These are phyloP conservation scores for Monochamus saltuarius DNA, from an alignment of 1,140 invertebrate species.

Conservation along the genomic window DNA sequence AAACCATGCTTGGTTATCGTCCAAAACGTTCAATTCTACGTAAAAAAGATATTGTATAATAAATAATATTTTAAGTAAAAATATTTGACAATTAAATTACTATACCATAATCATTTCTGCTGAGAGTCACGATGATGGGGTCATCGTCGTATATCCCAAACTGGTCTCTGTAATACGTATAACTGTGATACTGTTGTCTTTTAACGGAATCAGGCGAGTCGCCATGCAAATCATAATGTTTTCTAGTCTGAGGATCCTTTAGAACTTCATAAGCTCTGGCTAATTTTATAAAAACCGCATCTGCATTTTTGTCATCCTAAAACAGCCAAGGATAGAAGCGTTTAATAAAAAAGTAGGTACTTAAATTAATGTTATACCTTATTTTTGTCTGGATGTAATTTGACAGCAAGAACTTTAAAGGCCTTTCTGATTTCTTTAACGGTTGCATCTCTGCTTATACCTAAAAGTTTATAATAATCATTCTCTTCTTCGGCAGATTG, in stretches of 20 bases:
- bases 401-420: constrained; percentile 79
- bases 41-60: no score
- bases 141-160: constrained; percentile 91
- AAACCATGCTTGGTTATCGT: constrained; percentile 73
- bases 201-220: constrained; percentile 66
- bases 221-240: constrained; percentile 79
- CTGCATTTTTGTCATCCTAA: constrained; percentile 70
- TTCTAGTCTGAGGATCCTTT: constrained; percentile 77
- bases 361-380: constrained; percentile 55
- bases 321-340: constrained; percentile 25
- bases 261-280: constrained; percentile 82
- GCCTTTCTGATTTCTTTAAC: constrained; percentile 76
- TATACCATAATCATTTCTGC: constrained; percentile 75
- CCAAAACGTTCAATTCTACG: constrained; percentile 46
- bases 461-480: constrained; percentile 68
- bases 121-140: constrained; percentile 76
- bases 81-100: no score
- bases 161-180: constrained; percentile 80
- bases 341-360: constrained; percentile 12
- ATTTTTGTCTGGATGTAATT: constrained; percentile 85
- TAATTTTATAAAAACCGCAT: constrained; percentile 75
- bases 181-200: constrained; percentile 71
- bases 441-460: constrained; percentile 67
- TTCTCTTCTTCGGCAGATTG: constrained; percentile 20
- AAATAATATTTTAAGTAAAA: no score